These are phyloP conservation scores for Zeugodacus cucurbitae DNA, from an alignment of 1,140 invertebrate species.

Conservation along the genomic window DNA sequence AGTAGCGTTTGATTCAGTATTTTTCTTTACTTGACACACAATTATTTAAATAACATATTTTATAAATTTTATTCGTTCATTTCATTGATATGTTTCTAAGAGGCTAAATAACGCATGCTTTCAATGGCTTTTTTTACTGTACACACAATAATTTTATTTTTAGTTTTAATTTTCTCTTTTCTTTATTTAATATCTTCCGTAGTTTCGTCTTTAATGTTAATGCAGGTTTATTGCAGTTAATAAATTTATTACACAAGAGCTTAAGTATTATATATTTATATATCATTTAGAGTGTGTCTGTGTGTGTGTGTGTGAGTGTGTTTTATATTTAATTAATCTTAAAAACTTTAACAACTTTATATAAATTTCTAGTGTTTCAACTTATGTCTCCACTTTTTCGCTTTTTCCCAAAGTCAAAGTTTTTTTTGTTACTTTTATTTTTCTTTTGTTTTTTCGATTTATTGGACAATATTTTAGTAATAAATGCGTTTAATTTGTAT, in stretches of 20 bases:
- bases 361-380: not conserved
- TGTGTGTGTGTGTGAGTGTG: not conserved
- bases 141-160: not conserved
- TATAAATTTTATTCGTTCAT: constrained; percentile 13
- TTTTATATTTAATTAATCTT: constrained; percentile 2
- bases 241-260: not conserved
- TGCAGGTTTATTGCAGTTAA: not conserved
- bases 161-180: not conserved
- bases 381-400: not conserved
- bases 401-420: not conserved
- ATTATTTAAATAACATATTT: not conserved
- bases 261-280: not conserved
- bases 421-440: not conserved
- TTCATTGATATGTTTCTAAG: constrained; percentile 43
- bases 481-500: constrained; percentile 41
- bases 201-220: not conserved
- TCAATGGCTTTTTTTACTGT: constrained; percentile 17
- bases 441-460: not conserved
- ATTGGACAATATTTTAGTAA: constrained; percentile 34
- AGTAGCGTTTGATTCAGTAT: not conserved
- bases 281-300: not conserved
- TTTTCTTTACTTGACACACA: not conserved
- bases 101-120: constrained; percentile 21
- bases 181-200: not conserved
- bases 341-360: constrained; percentile 25